Conservation (phyloP, 2,797 vertebrate species). For the Rhinogobio ventralis region DNA sequence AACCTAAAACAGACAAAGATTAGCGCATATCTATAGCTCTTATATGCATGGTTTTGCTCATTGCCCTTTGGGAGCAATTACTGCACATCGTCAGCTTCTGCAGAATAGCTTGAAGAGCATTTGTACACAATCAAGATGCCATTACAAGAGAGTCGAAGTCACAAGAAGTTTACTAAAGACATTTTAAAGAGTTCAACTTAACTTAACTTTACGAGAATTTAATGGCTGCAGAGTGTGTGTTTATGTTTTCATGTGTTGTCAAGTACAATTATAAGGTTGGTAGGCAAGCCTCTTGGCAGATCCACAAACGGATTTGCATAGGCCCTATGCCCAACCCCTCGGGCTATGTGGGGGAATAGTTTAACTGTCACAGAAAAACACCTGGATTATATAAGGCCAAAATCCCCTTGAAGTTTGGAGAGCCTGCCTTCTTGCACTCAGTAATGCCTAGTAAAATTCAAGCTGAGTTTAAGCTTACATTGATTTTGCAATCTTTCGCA, state of each 20-base stretch:
- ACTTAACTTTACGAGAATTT: constrained; percentile 14
- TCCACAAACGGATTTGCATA: constrained; percentile 78
- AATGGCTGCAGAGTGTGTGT: constrained; percentile 36
- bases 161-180: not conserved
- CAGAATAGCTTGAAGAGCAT: not conserved
- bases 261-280: constrained; percentile 56
- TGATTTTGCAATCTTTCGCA: not conserved
- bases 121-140: not conserved
- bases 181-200: not conserved
- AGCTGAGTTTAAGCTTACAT: not conserved
- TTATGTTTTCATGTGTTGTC: constrained; percentile 50
- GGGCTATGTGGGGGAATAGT: constrained; percentile 71
- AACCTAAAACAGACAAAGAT: constrained; percentile 11
- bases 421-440: constrained; percentile 4
- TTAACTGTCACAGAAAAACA: constrained; percentile 85
- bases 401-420: constrained; percentile 62
- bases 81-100: not conserved
- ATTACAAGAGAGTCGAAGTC: not conserved
- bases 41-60: not conserved
- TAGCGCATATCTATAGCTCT: not conserved
- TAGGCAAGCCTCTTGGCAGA: constrained; percentile 71
- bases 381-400: constrained; percentile 80
- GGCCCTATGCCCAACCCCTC: constrained; percentile 76
- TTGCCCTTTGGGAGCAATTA: not conserved
- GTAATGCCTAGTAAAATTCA: not conserved